phyloP scores from a whole-genome alignment of 2,888 invertebrate species.

The Andrena dorsata region DNA sequence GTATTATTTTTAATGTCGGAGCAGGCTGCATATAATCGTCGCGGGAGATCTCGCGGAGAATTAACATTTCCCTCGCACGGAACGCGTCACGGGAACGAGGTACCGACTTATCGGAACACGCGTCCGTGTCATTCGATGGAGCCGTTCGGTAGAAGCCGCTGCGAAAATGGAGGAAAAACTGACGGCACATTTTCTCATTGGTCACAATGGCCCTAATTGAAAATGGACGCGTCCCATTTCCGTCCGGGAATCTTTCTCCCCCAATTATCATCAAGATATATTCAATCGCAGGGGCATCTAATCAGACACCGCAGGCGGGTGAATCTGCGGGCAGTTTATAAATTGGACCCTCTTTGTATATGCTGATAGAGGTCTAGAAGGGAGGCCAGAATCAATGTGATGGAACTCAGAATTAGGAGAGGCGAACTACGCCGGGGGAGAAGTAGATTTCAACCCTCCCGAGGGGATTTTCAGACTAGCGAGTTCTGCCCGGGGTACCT shows the following conservation, averaged over 20 bases:
- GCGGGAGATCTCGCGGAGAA: constrained; percentile 27
- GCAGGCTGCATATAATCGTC: constrained; percentile 25
- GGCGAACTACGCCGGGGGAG: constrained; percentile 50
- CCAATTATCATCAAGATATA: constrained; percentile 68
- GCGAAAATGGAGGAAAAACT: neutral
- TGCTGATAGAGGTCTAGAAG: constrained; percentile 63
- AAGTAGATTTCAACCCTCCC: constrained; percentile 69
- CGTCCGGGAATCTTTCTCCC: constrained; percentile 37
- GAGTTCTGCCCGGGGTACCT: constrained; percentile 57
- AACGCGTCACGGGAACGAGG: constrained; percentile 8
- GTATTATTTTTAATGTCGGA: constrained; percentile 41
- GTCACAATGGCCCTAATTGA: constrained; percentile 56
- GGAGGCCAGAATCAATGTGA: constrained; percentile 57
- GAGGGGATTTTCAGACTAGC: constrained; percentile 60
- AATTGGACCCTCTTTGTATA: constrained; percentile 65
- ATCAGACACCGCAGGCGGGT: constrained; percentile 60
- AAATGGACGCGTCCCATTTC: constrained; percentile 44
- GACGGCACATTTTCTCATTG: constrained; percentile 9
- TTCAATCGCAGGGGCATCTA: constrained; percentile 52
- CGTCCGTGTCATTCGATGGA: constrained; percentile 16
- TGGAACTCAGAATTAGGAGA: constrained; percentile 69
- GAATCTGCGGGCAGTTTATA: constrained; percentile 71
- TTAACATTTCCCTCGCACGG: constrained; percentile 40
- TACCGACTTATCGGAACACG: constrained; percentile 25
- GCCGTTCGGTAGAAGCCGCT: neutral